A percentile compares a stretch with the other conserved stretches of the same genome.
Evolutionary conservation across 2,888 invertebrate species (phyloP).

Genomic region (Platycheirus rosarum): DNA sequence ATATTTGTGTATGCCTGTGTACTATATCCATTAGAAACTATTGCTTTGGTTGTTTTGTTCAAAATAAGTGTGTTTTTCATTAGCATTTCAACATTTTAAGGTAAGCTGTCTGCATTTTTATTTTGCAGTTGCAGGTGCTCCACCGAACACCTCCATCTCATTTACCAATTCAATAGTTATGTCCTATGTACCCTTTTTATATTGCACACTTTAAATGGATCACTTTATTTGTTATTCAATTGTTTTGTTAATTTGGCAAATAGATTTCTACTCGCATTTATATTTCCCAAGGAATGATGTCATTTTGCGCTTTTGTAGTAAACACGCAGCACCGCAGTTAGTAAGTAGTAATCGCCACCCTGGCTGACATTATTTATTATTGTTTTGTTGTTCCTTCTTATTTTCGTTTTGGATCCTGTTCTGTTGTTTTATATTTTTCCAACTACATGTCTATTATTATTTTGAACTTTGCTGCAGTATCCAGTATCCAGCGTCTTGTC

Average conservation of each 20-base stretch:
- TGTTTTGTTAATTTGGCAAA: slow-evolving; percentile 32
- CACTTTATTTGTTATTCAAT: slow-evolving; percentile 47
- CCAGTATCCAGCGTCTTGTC: slow-evolving; percentile 3
- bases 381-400: slow-evolving; percentile 30
- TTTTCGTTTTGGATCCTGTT: slow-evolving; percentile 10
- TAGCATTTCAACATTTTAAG: slow-evolving; percentile 51
- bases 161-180: neutral
- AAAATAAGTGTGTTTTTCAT: slow-evolving; percentile 18
- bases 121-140: slow-evolving; percentile 1
- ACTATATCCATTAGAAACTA: slow-evolving; percentile 1
- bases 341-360: slow-evolving; percentile 66
- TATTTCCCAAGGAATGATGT: slow-evolving; percentile 62
- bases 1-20: neutral
- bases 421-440: slow-evolving; percentile 35
- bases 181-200: neutral
- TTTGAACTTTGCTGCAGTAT: slow-evolving; percentile 33
- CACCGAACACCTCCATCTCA: neutral
- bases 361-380: slow-evolving; percentile 60
- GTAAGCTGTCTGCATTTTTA: slow-evolving; percentile 19
- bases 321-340: slow-evolving; percentile 61
- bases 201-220: slow-evolving; percentile 43
- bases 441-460: slow-evolving; percentile 35
- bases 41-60: slow-evolving; percentile 27
- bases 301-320: slow-evolving; percentile 69
- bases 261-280: slow-evolving; percentile 46